phyloP scores from a whole-genome alignment of 2,113 vertebrate species.

The Mirounga angustirostris region DNA sequence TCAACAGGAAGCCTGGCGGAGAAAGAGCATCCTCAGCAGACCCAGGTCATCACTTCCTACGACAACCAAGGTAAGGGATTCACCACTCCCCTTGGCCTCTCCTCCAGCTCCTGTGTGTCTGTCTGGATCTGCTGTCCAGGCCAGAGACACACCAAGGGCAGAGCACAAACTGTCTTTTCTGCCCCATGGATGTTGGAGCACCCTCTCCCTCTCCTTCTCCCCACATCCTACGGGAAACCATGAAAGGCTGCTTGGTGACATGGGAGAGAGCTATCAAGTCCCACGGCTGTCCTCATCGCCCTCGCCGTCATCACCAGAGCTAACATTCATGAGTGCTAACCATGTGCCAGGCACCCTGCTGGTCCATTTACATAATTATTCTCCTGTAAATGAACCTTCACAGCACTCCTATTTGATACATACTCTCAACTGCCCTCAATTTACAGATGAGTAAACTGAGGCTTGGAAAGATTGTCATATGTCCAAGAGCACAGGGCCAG shows the following conservation, averaged over 20 bases:
- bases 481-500: neutral
- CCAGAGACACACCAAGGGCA: neutral
- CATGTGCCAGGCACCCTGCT: neutral
- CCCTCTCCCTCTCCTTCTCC: neutral
- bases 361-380: neutral
- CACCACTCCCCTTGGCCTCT: neutral
- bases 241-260: neutral
- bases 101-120: neutral
- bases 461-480: neutral
- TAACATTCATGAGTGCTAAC: neutral
- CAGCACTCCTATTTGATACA: neutral
- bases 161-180: neutral
- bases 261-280: neutral
- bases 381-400: neutral
- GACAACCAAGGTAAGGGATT: constrained; percentile 83
- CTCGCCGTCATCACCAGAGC: neutral
- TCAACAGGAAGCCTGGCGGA: constrained; percentile 77
- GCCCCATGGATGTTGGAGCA: neutral
- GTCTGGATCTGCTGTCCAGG: no score
- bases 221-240: neutral
- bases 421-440: neutral
- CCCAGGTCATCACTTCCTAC: constrained; percentile 68
- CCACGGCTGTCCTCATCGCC: neutral
- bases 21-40: constrained; percentile 59
- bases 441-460: constrained; percentile 35